These are phyloP conservation scores for Ypsolopha sequella DNA, from an alignment of 2,888 invertebrate species.

Conservation along the genomic window DNA sequence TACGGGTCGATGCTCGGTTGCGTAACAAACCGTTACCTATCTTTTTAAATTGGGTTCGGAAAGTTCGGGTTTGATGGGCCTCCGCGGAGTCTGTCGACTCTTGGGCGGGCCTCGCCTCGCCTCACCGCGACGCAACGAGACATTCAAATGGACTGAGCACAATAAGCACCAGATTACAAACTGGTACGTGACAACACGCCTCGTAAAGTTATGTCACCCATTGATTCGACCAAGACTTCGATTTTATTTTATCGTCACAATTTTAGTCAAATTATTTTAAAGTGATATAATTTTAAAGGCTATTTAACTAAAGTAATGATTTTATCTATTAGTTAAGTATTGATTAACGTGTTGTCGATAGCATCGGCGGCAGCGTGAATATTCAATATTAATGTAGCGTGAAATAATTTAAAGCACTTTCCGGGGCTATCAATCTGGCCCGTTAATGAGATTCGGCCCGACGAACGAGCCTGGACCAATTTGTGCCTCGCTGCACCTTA, in stretches of 20 bases:
- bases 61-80: conserved; percentile 12
- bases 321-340: too few relatives aligned
- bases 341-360: conserved; percentile 10
- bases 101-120: not conserved
- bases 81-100: not conserved
- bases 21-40: conserved; percentile 59
- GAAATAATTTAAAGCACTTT: conserved; percentile 61
- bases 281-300: not conserved
- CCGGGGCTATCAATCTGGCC: conserved; percentile 55
- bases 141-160: conserved; percentile 16
- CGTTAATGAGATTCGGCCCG: conserved; percentile 62
- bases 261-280: not conserved
- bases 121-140: not conserved
- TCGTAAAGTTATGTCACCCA: conserved; percentile 33
- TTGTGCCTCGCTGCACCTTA: conserved; percentile 49
- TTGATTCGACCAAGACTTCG: conserved; percentile 1
- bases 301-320: too few relatives aligned
- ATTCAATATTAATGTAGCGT: conserved; percentile 58
- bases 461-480: conserved; percentile 42
- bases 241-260: not conserved
- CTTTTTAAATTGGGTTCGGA: conserved; percentile 59
- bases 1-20: conserved; percentile 55
- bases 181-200: conserved; percentile 37
- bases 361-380: conserved; percentile 27
- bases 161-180: conserved; percentile 37